Base-by-base conservation (phyloP, 2,888 invertebrate species). In the Calameuta filiformis region DNA sequence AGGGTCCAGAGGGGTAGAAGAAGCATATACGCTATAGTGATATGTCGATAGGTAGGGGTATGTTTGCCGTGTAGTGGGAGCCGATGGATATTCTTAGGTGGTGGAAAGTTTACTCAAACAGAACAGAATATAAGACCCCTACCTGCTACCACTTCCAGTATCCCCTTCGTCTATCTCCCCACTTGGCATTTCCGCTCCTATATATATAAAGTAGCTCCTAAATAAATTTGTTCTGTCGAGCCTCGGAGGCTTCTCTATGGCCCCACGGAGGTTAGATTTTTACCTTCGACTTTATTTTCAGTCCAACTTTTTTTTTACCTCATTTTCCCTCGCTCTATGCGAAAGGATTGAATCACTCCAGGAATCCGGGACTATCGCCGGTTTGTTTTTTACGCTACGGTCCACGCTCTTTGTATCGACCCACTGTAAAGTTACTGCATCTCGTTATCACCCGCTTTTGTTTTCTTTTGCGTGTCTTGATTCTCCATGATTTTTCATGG, bases 141-240 rank as follows among this genome's bases (percentile, higher is more conserved):
- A 23, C 56, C 56, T 23, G 23, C 56, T 23, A 56, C 56, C 23
- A 56, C 56, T 56, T 9, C 56, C 56, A 56, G 56, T 23, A 56
- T 56, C 56, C 40, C 6, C 15, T 40, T 4, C 40, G 40, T 40
- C 33, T 33, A 15, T 40, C 40, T 40, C 15, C 56, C 56, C 56
- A 56, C 56, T 56, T 0, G 23, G 9, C 23, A 56, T 23, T 56
- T 56, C 9, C 56, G 23, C 56, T 23, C 56, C 56, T 56, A 23
- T 56, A 56, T 40, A 40, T 79, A 76, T 77, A 56, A 71, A 76
- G 68, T 40, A 68, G 35, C 78, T 78, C 82, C 79, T 84, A 84
- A 83, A 83, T 84, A 83, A 83, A 83, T 84, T 84, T 80, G 73
- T 76, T 82, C 77, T 76, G 73, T 75, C 30, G 6, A 77, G 37